These are phyloP conservation scores for Craterocephalus amniculus DNA, from an alignment of 2,797 vertebrate genomes.

Conservation along the genomic window DNA sequence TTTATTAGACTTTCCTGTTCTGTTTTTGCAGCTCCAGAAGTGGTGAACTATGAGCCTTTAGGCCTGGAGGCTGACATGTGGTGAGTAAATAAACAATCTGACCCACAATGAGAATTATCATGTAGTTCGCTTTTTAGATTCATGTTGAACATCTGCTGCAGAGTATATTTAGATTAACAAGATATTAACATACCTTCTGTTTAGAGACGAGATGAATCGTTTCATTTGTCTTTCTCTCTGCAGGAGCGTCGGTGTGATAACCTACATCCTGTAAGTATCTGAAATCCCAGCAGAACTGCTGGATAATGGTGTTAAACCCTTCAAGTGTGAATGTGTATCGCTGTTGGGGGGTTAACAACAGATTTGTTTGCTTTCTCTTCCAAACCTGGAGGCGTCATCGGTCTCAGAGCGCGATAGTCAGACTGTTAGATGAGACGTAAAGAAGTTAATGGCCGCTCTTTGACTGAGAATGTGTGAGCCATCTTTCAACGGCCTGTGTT, in stretches of 20 bases:
- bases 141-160: slow-evolving; percentile 37
- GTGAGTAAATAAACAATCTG: slow-evolving; percentile 80
- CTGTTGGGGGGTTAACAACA: not conserved
- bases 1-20: not conserved
- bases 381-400: not conserved
- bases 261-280: slow-evolving; percentile 85
- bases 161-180: not conserved
- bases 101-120: not conserved
- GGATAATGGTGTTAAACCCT: not conserved
- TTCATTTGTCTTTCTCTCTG: slow-evolving; percentile 12
- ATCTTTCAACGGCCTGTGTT: too few species aligned
- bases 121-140: slow-evolving; percentile 7
- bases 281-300: not conserved
- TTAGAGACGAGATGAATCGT: not conserved
- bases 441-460: slow-evolving; percentile 18
- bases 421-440: not conserved
- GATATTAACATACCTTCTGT: not conserved
- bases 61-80: slow-evolving; percentile 99
- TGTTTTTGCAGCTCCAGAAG: slow-evolving; percentile 91
- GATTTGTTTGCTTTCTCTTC: not conserved
- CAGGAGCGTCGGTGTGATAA: slow-evolving; percentile 85
- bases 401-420: not conserved
- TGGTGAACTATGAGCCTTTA: slow-evolving; percentile 97
- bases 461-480: slow-evolving; percentile 5
- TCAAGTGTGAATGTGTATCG: not conserved